Evolutionary conservation across 2,888 invertebrate genomes (phyloP).

Genomic region (Ctena decussata): DNA sequence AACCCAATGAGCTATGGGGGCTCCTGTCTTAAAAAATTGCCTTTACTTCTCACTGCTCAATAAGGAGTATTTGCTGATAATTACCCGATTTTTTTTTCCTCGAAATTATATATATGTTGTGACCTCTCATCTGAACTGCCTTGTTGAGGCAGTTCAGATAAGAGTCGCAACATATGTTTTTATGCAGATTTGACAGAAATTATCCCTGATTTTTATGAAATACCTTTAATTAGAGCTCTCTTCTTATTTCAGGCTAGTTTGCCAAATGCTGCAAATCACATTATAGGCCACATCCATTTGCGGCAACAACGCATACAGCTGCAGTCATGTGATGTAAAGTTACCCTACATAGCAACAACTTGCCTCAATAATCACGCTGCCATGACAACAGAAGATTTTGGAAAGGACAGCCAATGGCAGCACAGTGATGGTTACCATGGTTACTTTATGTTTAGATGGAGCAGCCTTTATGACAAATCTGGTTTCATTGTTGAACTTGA

Average conservation of each 20-base stretch:
- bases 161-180: too few species aligned
- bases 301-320: constrained; percentile 76
- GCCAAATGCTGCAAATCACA: constrained; percentile 38
- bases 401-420: constrained; percentile 5
- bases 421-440: constrained; percentile 41
- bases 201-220: too few species aligned
- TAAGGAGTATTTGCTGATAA: too few species aligned
- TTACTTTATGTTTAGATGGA: constrained; percentile 69
- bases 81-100: too few species aligned
- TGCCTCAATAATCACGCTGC: constrained; percentile 51
- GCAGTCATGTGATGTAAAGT: constrained; percentile 60
- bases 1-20: too few species aligned
- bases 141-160: too few species aligned
- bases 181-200: too few species aligned
- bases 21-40: too few species aligned
- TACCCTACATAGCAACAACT: constrained; percentile 37
- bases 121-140: too few species aligned
- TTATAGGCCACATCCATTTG: constrained; percentile 82
- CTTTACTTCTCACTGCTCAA: too few species aligned
- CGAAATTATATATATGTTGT: too few species aligned
- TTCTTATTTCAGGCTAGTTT: background rate
- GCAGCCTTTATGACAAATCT: constrained; percentile 77
- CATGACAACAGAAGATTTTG: constrained; percentile 36
- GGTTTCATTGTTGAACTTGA: constrained; percentile 71
- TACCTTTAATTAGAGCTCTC: too few species aligned